Evolutionary conservation across 1,140 invertebrate genomes (phyloP).

Genomic region (Aphaenogaster rudis): DNA sequence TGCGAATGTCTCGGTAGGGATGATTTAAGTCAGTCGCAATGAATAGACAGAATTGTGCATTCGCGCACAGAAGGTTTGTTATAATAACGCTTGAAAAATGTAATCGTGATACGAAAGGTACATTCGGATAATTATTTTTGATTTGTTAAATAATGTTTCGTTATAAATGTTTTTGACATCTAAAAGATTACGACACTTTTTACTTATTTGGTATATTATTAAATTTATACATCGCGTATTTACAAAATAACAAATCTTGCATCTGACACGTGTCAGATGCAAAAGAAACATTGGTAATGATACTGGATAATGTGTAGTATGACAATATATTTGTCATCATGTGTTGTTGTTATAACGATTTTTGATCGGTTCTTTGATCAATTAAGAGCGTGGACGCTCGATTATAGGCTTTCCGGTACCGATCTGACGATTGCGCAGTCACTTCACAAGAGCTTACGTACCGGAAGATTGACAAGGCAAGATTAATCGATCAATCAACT

Average conservation of each 20-base stretch:
- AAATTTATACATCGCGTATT: neutral
- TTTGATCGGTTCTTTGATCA: conserved; percentile 12
- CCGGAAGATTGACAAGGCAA: conserved; percentile 30
- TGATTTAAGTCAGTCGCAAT: neutral
- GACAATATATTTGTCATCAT: conserved; percentile 12
- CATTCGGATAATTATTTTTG: neutral
- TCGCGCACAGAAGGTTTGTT: neutral
- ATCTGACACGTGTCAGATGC: neutral
- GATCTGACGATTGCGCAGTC: conserved; percentile 5
- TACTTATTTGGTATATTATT: neutral
- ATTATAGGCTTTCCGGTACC: neutral
- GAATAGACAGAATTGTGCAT: neutral
- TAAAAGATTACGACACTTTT: neutral
- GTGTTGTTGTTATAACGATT: neutral
- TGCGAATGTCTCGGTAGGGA: neutral
- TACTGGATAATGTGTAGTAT: conserved; percentile 3
- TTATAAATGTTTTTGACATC: neutral
- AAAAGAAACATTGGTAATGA: neutral
- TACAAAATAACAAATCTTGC: neutral
- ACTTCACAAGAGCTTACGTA: neutral
- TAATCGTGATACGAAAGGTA: neutral
- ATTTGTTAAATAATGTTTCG: neutral
- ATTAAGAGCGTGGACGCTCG: neutral
- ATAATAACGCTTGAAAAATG: neutral
- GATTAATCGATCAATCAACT: conserved; percentile 41